phyloP scores from a whole-genome alignment of 2,888 invertebrate genomes.

The Auanema sp. region DNA sequence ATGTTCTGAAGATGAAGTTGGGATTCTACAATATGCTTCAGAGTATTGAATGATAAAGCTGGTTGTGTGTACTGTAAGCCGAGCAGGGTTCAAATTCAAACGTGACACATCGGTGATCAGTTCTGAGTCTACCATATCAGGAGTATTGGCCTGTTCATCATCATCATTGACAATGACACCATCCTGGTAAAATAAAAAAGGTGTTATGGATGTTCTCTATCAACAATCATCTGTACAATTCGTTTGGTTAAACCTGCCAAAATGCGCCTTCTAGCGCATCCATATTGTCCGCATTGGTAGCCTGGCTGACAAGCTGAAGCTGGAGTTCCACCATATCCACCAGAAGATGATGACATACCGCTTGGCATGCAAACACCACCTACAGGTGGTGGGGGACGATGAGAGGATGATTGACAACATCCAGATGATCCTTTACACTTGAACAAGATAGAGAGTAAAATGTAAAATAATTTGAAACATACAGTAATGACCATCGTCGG shows the following conservation, averaged over 20 bases:
- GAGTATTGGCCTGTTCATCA: slow-evolving; percentile 26
- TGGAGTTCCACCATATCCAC: slow-evolving; percentile 18
- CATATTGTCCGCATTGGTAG: slow-evolving; percentile 38
- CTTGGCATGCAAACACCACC: slow-evolving; percentile 1
- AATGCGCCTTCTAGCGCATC: slow-evolving; percentile 34
- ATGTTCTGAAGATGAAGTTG: slow-evolving; percentile 40
- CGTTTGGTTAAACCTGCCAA: slow-evolving; percentile 33
- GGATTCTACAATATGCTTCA: slow-evolving; percentile 24
- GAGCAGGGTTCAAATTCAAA: slow-evolving; percentile 14
- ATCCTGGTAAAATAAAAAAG: slow-evolving; percentile 20
- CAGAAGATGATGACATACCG: slow-evolving; percentile 10
- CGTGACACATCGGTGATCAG: slow-evolving; percentile 22
- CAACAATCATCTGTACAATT: slow-evolving; percentile 11
- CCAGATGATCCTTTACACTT: slow-evolving; percentile 16
- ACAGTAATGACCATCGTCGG: too few relatives aligned
- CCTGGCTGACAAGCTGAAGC: slow-evolving; percentile 29
- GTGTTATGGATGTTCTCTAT: background rate
- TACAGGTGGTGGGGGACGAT: slow-evolving; percentile 3
- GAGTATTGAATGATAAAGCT: background rate
- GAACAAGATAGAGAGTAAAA: background rate
- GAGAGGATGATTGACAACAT: slow-evolving; percentile 8
- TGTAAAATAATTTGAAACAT: background rate
- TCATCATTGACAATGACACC: slow-evolving; percentile 27
- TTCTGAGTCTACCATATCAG: slow-evolving; percentile 13
- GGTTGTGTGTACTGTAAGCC: slow-evolving; percentile 22